Conservation (phyloP, 2,888 invertebrate species). For the Colostygia pectinataria region DNA sequence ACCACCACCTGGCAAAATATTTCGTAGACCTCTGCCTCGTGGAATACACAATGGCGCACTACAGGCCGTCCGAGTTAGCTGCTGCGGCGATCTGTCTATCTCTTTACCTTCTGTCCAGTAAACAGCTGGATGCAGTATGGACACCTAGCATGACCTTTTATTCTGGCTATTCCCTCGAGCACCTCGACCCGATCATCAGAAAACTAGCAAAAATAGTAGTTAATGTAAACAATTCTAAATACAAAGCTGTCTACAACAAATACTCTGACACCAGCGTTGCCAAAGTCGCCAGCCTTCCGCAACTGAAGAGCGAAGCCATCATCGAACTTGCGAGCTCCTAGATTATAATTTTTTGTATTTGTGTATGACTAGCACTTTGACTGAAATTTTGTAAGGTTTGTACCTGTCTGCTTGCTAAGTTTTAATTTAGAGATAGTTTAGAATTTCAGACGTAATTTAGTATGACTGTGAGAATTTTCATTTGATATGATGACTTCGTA, state of each 20-base stretch:
- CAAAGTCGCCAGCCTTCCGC: slow-evolving; percentile 85
- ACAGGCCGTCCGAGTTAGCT: slow-evolving; percentile 92
- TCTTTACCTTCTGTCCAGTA: slow-evolving; percentile 79
- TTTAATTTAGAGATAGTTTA: slow-evolving; percentile 53
- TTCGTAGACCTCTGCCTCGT: slow-evolving; percentile 92
- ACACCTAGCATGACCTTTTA: slow-evolving; percentile 89
- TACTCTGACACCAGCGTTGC: slow-evolving; percentile 82
- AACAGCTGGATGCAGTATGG: slow-evolving; percentile 83
- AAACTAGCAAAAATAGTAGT: slow-evolving; percentile 87
- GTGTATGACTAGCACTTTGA: slow-evolving; percentile 34
- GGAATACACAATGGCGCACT: slow-evolving; percentile 90
- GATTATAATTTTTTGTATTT: slow-evolving; percentile 16
- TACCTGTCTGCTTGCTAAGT: slow-evolving; percentile 57
- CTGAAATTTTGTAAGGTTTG: slow-evolving; percentile 61
- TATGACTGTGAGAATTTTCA: slow-evolving; percentile 45
- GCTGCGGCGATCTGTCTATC: slow-evolving; percentile 91
- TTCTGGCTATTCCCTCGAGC: slow-evolving; percentile 87
- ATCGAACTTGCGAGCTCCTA: slow-evolving; percentile 51
- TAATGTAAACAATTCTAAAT: slow-evolving; percentile 87
- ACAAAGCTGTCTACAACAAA: slow-evolving; percentile 87
- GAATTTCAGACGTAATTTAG: slow-evolving; percentile 58
- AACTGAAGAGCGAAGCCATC: slow-evolving; percentile 79
- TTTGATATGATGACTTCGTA: slow-evolving; percentile 37
- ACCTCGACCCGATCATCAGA: slow-evolving; percentile 86
- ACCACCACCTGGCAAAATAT: slow-evolving; percentile 94